These are phyloP conservation scores for Myxocyprinus asiaticus DNA, from an alignment of 2,113 vertebrate genomes.

Conservation along the genomic window DNA sequence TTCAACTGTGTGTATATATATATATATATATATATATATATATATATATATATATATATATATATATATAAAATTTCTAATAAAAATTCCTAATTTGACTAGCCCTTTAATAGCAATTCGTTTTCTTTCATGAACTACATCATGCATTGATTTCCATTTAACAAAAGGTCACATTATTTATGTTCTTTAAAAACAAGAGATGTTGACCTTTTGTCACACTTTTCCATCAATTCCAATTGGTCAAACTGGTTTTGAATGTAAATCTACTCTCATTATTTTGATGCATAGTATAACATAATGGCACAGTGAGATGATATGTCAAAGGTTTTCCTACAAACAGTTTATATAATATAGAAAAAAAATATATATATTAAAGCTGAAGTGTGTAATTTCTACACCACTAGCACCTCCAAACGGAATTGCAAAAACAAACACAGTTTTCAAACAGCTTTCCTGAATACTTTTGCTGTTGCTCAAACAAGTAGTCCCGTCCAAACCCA, in stretches of 20 bases:
- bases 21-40: no score
- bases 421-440: no score
- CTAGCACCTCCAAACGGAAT: no score
- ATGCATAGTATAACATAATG: not conserved
- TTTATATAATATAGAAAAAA: no score
- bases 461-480: no score
- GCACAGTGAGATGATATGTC: not conserved
- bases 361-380: no score
- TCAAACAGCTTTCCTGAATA: no score
- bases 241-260: not conserved
- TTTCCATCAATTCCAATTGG: not conserved
- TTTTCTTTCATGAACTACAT: constrained; percentile 10
- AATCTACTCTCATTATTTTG: not conserved
- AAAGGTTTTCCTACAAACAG: not conserved
- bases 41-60: no score
- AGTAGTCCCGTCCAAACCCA: no score
- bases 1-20: no score
- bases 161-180: constrained; percentile 22
- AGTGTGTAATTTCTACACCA: no score
- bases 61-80: not conserved
- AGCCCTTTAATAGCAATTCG: constrained; percentile 15
- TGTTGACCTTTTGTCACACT: constrained; percentile 6
- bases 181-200: constrained; percentile 2
- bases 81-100: not conserved
- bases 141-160: constrained; percentile 17